Conservation (phyloP, 2,888 invertebrate genomes). For the Pyrgus malvae region DNA sequence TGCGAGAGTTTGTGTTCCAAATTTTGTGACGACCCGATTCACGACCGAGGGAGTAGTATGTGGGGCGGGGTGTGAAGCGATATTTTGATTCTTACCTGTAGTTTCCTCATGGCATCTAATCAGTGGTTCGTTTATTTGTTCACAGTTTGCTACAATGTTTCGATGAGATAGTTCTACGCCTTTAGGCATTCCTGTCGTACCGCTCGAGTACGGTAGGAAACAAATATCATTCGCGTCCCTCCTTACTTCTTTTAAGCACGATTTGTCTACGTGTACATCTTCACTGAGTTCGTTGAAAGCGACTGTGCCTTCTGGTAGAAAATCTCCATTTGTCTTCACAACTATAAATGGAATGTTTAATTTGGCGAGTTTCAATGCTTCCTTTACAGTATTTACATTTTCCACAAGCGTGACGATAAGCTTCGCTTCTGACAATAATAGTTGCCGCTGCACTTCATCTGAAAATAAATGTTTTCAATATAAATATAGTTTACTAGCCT, state of each 20-base stretch:
- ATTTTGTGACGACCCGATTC: too few relatives aligned
- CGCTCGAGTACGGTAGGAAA: slow-evolving; percentile 91
- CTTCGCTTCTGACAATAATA: slow-evolving; percentile 83
- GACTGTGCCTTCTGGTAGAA: slow-evolving; percentile 70
- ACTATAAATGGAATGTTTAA: slow-evolving; percentile 80
- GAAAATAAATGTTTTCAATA: slow-evolving; percentile 47
- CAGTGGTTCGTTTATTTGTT: slow-evolving; percentile 58
- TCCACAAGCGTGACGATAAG: slow-evolving; percentile 83
- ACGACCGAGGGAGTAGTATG: too few relatives aligned
- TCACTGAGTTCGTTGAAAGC: slow-evolving; percentile 84
- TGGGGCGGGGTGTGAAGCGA: too few relatives aligned
- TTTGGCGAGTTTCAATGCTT: slow-evolving; percentile 75
- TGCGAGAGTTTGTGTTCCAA: too few relatives aligned
- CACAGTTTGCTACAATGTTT: slow-evolving; percentile 79
- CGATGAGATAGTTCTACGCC: slow-evolving; percentile 86
- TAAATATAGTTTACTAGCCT: too few relatives aligned
- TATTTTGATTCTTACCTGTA: slow-evolving; percentile 61
- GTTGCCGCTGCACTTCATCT: slow-evolving; percentile 88
- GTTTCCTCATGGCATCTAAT: slow-evolving; percentile 58
- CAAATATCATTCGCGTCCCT: slow-evolving; percentile 81
- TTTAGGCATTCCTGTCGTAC: slow-evolving; percentile 92
- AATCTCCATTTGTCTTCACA: slow-evolving; percentile 60
- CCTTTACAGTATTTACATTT: slow-evolving; percentile 66
- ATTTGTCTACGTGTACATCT: slow-evolving; percentile 77
- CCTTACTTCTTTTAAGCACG: slow-evolving; percentile 71